Conservation (phyloP, 2,888 invertebrate genomes). For the Aspidiotus destructor region DNA sequence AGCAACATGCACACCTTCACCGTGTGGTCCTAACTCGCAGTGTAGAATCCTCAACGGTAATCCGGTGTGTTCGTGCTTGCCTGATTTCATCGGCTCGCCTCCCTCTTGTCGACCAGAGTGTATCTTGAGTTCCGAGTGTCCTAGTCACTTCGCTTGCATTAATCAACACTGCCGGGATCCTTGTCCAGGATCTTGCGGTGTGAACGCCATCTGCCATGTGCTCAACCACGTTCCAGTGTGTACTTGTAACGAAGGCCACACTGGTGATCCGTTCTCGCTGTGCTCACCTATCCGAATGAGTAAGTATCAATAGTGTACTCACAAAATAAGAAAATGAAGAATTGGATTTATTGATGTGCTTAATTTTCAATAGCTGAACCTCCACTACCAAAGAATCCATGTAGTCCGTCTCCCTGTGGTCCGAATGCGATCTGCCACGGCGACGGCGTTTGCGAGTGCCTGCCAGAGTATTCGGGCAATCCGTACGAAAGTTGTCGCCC, state of each 20-base stretch:
- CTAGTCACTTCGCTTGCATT: conserved; percentile 52
- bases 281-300: conserved; percentile 49
- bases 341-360: background rate
- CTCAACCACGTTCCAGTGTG: conserved; percentile 65
- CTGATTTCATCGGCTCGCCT: conserved; percentile 62
- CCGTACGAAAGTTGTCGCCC: conserved; percentile 44
- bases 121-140: conserved; percentile 42
- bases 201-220: conserved; percentile 57
- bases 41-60: conserved; percentile 56
- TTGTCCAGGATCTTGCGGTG: conserved; percentile 59
- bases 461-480: conserved; percentile 43
- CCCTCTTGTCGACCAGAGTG: conserved; percentile 72
- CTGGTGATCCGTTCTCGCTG: conserved; percentile 56
- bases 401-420: conserved; percentile 51
- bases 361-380: conserved; percentile 39
- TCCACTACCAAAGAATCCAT: conserved; percentile 40
- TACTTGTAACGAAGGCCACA: conserved; percentile 54
- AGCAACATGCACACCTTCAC: conserved; percentile 57
- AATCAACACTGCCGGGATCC: conserved; percentile 60
- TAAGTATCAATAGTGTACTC: conserved; percentile 29
- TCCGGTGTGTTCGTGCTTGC: conserved; percentile 63
- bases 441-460: conserved; percentile 41
- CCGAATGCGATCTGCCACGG: conserved; percentile 42
- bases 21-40: conserved; percentile 67
- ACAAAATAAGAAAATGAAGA: background rate